phyloP scores from a whole-genome alignment of 2,797 vertebrate genomes.

The Rhadinocentrus ornatus region DNA sequence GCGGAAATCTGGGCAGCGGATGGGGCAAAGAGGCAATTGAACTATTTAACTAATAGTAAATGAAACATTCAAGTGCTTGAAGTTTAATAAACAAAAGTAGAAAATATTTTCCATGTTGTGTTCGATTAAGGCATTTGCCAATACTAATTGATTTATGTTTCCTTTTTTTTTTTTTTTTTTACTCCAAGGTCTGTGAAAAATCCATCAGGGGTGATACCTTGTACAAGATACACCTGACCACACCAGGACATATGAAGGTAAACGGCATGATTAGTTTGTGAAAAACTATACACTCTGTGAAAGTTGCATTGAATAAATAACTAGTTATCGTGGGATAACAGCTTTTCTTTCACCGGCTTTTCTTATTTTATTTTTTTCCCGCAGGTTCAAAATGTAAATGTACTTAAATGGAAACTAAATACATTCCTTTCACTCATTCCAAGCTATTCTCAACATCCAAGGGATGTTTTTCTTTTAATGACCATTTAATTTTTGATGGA shows the following conservation, averaged over 20 bases:
- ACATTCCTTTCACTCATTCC: slow-evolving; percentile 19
- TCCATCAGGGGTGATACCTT: slow-evolving; percentile 78
- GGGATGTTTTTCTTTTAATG: background rate
- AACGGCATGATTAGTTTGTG: background rate
- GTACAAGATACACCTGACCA: slow-evolving; percentile 84
- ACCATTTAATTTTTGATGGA: background rate
- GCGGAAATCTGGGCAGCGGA: too few relatives aligned
- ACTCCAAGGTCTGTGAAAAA: slow-evolving; percentile 80
- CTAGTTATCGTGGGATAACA: background rate
- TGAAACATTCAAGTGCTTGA: background rate
- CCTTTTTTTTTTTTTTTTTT: slow-evolving; percentile 30
- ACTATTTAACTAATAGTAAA: background rate
- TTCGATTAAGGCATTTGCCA: background rate
- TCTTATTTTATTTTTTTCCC: background rate
- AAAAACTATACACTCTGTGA: background rate
- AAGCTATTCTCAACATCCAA: background rate
- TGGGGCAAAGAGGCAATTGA: too few relatives aligned
- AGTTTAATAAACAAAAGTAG: too few relatives aligned
- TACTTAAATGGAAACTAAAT: background rate
- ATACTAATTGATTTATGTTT: background rate
- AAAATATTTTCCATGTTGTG: background rate
- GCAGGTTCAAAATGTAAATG: slow-evolving; percentile 4
- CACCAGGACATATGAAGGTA: slow-evolving; percentile 83
- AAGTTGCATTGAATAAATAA: background rate
- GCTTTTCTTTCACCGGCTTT: background rate